Evolutionary conservation across 1,140 invertebrate species (phyloP).

Genomic region (Drosophila simulans): DNA sequence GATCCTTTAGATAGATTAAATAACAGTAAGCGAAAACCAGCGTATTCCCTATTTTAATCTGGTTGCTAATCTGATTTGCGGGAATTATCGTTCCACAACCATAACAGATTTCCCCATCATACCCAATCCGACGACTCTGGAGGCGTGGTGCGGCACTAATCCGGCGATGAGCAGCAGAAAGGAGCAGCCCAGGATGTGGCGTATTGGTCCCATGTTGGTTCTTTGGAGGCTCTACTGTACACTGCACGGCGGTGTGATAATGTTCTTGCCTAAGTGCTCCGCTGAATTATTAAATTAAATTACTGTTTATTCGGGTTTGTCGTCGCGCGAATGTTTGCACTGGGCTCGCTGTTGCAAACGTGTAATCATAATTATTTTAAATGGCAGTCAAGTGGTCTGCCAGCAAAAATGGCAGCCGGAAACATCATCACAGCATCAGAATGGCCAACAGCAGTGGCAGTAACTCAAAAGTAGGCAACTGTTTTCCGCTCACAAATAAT

Average conservation of each 20-base stretch:
- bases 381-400: slow-evolving; percentile 42
- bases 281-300: slow-evolving; percentile 77
- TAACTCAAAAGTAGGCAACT: slow-evolving; percentile 54
- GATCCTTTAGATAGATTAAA: not conserved
- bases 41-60: slow-evolving; percentile 7
- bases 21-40: not conserved
- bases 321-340: slow-evolving; percentile 18
- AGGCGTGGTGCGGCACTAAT: slow-evolving; percentile 41
- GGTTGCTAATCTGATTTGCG: slow-evolving; percentile 45
- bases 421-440: slow-evolving; percentile 1
- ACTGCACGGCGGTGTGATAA: slow-evolving; percentile 24
- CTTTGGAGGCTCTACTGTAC: slow-evolving; percentile 19
- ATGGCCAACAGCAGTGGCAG: slow-evolving; percentile 7
- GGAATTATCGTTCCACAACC: slow-evolving; percentile 14
- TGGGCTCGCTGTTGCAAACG: slow-evolving; percentile 26
- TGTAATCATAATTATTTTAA: slow-evolving; percentile 70
- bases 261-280: slow-evolving; percentile 61
- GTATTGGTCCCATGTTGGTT: slow-evolving; percentile 74
- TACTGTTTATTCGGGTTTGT: slow-evolving; percentile 45
- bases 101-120: slow-evolving; percentile 11
- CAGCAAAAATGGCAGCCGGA: slow-evolving; percentile 35
- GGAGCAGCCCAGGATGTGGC: slow-evolving; percentile 54
- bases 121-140: slow-evolving; percentile 6
- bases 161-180: slow-evolving; percentile 64
- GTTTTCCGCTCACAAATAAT: slow-evolving; percentile 15